Conservation (phyloP, 2,113 vertebrate species). For the Scolopax mira region DNA sequence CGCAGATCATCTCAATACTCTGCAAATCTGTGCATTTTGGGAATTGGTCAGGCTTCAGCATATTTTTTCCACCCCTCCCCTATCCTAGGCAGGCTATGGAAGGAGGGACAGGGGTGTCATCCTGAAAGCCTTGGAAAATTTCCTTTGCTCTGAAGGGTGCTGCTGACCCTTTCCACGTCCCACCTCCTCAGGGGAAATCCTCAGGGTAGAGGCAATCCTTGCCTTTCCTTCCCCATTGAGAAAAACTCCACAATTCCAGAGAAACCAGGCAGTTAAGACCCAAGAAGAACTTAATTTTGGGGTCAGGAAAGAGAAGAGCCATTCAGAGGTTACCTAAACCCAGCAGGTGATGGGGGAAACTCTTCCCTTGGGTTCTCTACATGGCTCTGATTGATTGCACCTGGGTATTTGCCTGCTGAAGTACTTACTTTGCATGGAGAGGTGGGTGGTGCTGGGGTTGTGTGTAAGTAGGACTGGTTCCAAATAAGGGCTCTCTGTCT, state of each 20-base stretch:
- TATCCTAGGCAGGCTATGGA: background rate
- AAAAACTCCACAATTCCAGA: background rate
- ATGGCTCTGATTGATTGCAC: background rate
- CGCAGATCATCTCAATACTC: background rate
- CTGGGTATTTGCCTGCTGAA: background rate
- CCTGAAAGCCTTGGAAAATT: background rate
- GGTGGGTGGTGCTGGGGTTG: background rate
- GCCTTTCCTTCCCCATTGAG: background rate
- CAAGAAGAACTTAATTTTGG: background rate
- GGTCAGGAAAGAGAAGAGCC: background rate
- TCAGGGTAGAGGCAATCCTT: background rate
- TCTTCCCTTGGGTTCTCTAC: background rate
- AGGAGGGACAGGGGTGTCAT: background rate
- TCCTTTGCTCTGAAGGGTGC: background rate
- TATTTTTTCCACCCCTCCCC: background rate
- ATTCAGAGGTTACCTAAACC: background rate
- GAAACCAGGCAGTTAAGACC: background rate
- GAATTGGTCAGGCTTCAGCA: background rate
- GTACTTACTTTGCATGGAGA: background rate
- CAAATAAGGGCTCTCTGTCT: background rate
- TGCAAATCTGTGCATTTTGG: background rate
- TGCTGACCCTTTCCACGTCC: background rate
- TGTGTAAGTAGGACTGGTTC: background rate
- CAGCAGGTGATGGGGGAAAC: background rate
- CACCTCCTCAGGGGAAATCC: background rate